phyloP scores from a whole-genome alignment of 2,888 invertebrate genomes.

The Coleophora deauratella region DNA sequence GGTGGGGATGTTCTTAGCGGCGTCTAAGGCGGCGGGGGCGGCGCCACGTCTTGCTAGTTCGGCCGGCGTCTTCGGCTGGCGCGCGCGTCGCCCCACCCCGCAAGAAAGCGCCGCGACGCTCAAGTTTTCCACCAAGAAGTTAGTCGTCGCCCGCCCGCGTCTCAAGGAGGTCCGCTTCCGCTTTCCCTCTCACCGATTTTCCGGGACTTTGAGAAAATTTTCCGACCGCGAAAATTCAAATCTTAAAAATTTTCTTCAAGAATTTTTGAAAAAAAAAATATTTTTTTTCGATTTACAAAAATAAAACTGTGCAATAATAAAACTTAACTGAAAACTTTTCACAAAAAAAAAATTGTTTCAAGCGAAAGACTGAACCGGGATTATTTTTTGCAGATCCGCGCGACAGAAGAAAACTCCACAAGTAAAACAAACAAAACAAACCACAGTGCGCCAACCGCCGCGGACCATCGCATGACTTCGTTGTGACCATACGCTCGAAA shows the following conservation, averaged over 20 bases:
- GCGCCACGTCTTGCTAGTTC: conserved; percentile 73
- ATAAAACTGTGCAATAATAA: not conserved
- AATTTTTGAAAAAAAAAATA: conserved; percentile 16
- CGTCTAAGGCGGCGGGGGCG: conserved; percentile 69
- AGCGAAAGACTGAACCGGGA: conserved; percentile 6
- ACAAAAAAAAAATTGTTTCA: too few species aligned
- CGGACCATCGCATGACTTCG: conserved; percentile 55
- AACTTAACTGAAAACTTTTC: conserved; percentile 1
- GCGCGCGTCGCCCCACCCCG: conserved; percentile 72
- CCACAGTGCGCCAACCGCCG: conserved; percentile 17
- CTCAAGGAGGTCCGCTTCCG: conserved; percentile 71
- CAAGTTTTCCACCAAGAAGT: conserved; percentile 75
- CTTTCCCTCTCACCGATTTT: conserved; percentile 46
- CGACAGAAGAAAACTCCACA: conserved; percentile 24
- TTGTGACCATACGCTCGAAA: conserved; percentile 60
- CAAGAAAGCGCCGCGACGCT: conserved; percentile 70
- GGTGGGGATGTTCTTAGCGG: conserved; percentile 70
- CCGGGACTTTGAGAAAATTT: conserved; percentile 29
- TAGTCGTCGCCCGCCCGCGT: conserved; percentile 74
- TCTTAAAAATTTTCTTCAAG: not conserved
- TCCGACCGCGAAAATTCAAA: conserved; percentile 5
- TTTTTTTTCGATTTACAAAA: conserved; percentile 15
- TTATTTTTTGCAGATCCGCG: conserved; percentile 37
- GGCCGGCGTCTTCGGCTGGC: conserved; percentile 69
- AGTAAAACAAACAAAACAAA: conserved; percentile 8